A percentile compares a stretch with the other conserved stretches of the same genome.
Evolutionary conservation across 2,888 invertebrate species (phyloP).

Genomic region (Odontothrips loti): DNA sequence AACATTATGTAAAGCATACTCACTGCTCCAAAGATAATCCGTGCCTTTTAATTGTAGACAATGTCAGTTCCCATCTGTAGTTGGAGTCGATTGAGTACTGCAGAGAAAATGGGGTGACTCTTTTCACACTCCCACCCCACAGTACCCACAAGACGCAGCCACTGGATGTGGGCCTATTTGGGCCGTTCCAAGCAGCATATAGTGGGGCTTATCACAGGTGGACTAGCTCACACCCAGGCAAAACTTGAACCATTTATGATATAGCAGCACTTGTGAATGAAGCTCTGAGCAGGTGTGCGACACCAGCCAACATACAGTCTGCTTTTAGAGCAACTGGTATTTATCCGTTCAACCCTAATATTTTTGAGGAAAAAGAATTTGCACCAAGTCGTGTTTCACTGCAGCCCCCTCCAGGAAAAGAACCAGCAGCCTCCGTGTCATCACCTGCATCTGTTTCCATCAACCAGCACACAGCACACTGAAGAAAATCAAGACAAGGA

Average conservation of each 20-base stretch:
- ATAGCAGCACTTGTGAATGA: constrained; percentile 43
- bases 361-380: constrained; percentile 43
- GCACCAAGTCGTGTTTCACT: constrained; percentile 25
- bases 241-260: constrained; percentile 46
- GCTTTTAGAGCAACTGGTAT: constrained; percentile 44
- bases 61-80: constrained; percentile 42
- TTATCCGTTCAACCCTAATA: constrained; percentile 42
- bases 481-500: no score
- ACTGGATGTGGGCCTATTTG: constrained; percentile 41
- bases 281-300: constrained; percentile 43
- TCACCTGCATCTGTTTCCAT: no score
- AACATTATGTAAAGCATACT: constrained; percentile 42
- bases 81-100: constrained; percentile 41
- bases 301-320: constrained; percentile 43
- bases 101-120: constrained; percentile 44
- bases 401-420: no score
- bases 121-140: constrained; percentile 46
- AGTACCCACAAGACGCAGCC: constrained; percentile 46
- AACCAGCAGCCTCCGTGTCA: no score
- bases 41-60: constrained; percentile 42
- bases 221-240: constrained; percentile 45
- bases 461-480: no score
- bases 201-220: constrained; percentile 40
- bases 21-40: constrained; percentile 40
- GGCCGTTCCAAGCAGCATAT: constrained; percentile 41